phyloP scores from a whole-genome alignment of 2,888 invertebrate genomes.

The Hedychridium roseum region DNA sequence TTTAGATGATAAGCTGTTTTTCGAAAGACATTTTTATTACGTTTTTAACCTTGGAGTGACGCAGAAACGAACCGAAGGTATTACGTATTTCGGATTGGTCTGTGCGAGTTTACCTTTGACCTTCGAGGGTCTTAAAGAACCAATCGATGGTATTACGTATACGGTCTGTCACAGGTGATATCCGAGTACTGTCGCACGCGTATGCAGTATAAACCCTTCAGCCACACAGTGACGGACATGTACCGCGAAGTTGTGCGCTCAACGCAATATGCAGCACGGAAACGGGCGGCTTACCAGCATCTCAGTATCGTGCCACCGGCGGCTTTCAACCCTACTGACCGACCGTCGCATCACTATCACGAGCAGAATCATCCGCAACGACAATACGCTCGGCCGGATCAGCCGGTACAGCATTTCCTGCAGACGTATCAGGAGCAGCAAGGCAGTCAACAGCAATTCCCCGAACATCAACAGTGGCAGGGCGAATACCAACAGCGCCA shows the following conservation, averaged over 20 bases:
- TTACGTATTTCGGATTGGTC: too few species aligned
- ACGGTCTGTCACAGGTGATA: constrained; percentile 69
- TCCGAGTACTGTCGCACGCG: constrained; percentile 69
- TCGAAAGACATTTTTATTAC: too few species aligned
- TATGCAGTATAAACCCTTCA: constrained; percentile 69
- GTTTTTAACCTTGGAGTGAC: too few species aligned
- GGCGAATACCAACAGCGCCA: neutral
- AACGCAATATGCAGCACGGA: constrained; percentile 54
- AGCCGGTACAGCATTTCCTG: too few species aligned
- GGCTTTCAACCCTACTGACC: constrained; percentile 23
- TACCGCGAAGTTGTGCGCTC: constrained; percentile 66
- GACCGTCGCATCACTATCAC: constrained; percentile 22
- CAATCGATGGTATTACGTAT: too few species aligned
- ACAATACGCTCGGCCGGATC: too few species aligned
- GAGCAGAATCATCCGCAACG: constrained; percentile 16
- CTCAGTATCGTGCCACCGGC: constrained; percentile 19
- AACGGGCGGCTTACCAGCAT: constrained; percentile 42
- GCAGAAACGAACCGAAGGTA: too few species aligned
- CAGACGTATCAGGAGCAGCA: too few species aligned
- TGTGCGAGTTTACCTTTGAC: too few species aligned
- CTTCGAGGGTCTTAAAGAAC: too few species aligned
- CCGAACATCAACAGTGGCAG: neutral
- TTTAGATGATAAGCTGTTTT: too few species aligned
- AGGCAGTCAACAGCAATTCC: too few species aligned
- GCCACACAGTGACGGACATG: constrained; percentile 71